phyloP scores from a whole-genome alignment of 2,888 invertebrate genomes.

The Apotomis turbidana region DNA sequence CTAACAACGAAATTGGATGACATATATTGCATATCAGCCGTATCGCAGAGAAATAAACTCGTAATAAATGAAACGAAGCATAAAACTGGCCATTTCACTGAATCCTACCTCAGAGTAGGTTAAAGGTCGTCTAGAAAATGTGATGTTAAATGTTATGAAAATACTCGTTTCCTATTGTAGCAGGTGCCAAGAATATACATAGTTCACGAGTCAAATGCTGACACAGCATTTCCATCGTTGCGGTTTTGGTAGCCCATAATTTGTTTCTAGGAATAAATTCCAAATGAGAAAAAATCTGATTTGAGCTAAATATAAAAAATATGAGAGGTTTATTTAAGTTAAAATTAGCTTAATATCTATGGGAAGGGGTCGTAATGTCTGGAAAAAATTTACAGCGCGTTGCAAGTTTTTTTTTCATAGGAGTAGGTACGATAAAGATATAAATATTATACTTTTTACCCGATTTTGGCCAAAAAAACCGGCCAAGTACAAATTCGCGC shows the following conservation, averaged over 20 bases:
- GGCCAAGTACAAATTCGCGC: too few species aligned
- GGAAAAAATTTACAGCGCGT: too few species aligned
- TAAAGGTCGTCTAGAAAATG: conserved; percentile 21
- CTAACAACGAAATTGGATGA: neutral
- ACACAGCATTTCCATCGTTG: neutral
- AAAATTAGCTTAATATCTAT: too few species aligned
- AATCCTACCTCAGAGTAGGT: conserved; percentile 19
- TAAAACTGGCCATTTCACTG: conserved; percentile 32
- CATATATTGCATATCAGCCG: neutral
- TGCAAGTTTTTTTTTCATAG: too few species aligned
- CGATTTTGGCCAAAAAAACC: too few species aligned
- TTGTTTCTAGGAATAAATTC: neutral
- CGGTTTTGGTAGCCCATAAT: neutral
- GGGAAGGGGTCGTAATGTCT: too few species aligned
- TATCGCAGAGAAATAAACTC: conserved; percentile 7
- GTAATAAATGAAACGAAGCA: conserved; percentile 17
- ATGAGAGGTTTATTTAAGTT: too few species aligned
- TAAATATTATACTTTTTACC: too few species aligned
- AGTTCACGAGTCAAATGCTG: neutral
- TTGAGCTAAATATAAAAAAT: too few species aligned
- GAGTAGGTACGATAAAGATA: too few species aligned
- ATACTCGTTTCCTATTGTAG: conserved; percentile 22
- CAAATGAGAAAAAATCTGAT: too few species aligned
- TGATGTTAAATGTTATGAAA: conserved; percentile 17
- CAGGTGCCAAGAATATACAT: conserved; percentile 9